Conservation (phyloP, 2,888 invertebrate genomes). For the Drosophila maculinotata region DNA sequence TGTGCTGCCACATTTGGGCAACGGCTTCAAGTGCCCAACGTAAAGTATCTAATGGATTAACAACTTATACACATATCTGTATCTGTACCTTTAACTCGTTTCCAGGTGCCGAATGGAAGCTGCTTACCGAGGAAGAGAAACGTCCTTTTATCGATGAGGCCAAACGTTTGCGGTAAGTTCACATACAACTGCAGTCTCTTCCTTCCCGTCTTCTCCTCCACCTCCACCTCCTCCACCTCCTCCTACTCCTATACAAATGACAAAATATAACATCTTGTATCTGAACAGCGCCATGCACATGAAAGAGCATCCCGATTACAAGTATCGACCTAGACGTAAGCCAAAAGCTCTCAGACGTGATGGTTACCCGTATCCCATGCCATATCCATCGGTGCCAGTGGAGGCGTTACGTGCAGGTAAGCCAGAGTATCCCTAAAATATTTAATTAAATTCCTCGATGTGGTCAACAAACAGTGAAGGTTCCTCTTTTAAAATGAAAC, state of each 20-base stretch:
- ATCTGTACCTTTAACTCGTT: slow-evolving; percentile 20
- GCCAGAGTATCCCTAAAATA: slow-evolving; percentile 80
- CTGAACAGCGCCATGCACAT: slow-evolving; percentile 93
- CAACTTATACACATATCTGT: slow-evolving; percentile 31
- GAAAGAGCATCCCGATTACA: slow-evolving; percentile 98
- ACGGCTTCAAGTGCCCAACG: slow-evolving; percentile 47
- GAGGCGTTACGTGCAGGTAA: slow-evolving; percentile 94
- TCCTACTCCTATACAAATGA: background rate
- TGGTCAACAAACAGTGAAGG: no score
- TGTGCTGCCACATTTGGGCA: slow-evolving; percentile 60
- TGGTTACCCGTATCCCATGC: slow-evolving; percentile 96
- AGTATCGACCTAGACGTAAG: slow-evolving; percentile 95
- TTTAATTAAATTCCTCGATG: no score
- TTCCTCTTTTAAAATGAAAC: no score
- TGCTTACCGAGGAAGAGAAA: slow-evolving; percentile 96
- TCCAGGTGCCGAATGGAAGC: slow-evolving; percentile 97
- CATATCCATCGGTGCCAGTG: slow-evolving; percentile 96
- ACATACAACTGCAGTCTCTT: background rate
- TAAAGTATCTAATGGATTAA: slow-evolving; percentile 69
- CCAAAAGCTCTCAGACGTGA: slow-evolving; percentile 95
- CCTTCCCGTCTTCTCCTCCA: no score
- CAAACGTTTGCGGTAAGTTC: slow-evolving; percentile 89
- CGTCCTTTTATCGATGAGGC: slow-evolving; percentile 99
- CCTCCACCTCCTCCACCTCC: no score
- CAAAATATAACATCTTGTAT: slow-evolving; percentile 22